A percentile compares a stretch with the other conserved stretches of the same genome.
These are phyloP conservation scores for Lepidocolaptes lacrymiger DNA, from an alignment of 2,797 vertebrate genomes.

Conservation along the genomic window DNA sequence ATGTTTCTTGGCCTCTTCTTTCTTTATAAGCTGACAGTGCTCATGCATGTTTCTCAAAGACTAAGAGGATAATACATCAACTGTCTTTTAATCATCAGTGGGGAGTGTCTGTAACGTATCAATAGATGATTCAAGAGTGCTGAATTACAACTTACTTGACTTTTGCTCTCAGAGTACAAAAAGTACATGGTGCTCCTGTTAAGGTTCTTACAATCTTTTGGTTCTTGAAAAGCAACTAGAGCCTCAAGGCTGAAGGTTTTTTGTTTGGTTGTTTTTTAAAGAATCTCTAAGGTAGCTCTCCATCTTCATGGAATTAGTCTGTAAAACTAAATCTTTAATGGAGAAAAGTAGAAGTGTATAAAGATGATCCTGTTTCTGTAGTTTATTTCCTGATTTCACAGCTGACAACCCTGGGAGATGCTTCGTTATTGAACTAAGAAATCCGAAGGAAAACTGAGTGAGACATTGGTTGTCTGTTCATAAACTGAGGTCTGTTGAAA, in stretches of 20 bases:
- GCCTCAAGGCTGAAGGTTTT: background rate
- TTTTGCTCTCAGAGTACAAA: background rate
- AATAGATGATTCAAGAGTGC: background rate
- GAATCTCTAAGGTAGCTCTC: background rate
- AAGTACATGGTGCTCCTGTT: background rate
- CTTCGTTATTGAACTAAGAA: background rate
- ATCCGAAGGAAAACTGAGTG: background rate
- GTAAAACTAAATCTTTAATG: background rate
- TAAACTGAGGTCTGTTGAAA: background rate
- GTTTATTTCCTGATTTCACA: background rate
- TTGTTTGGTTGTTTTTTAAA: background rate
- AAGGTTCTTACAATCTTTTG: background rate
- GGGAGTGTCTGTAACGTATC: background rate
- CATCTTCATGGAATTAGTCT: background rate
- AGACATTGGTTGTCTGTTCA: background rate
- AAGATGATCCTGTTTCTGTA: background rate
- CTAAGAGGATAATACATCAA: rapidly evolving
- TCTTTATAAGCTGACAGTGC: background rate
- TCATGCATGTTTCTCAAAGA: background rate
- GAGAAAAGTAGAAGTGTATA: background rate
- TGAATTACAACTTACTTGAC: background rate
- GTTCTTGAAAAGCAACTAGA: background rate
- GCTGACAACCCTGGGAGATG: background rate
- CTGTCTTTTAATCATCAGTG: background rate
- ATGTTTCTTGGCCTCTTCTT: background rate